A percentile compares a stretch with the other conserved stretches of the same genome.
phyloP scores from a whole-genome alignment of 2,113 vertebrate genomes.

The Neodontobutis hainanensis region DNA sequence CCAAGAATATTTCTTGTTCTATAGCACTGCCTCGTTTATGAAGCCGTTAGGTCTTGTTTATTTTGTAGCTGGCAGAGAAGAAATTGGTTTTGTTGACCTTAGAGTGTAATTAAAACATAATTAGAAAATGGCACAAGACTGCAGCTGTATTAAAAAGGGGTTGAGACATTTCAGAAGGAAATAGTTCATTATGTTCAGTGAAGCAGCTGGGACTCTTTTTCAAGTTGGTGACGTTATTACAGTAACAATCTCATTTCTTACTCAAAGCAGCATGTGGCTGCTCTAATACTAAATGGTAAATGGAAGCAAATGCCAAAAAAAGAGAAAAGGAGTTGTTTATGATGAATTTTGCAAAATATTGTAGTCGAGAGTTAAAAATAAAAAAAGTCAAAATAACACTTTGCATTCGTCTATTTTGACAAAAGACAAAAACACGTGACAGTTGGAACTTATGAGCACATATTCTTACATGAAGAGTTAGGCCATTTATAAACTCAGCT shows the following conservation, averaged over 20 bases:
- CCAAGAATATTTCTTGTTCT: background rate
- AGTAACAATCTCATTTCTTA: background rate
- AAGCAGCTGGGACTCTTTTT: background rate
- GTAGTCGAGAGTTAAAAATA: too few species aligned
- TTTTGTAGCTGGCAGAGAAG: slow-evolving; percentile 3
- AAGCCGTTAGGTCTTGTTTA: slow-evolving; percentile 2
- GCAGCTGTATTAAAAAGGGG: background rate
- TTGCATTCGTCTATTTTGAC: too few species aligned
- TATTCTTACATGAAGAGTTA: too few species aligned
- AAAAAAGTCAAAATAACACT: too few species aligned
- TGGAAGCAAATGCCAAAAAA: background rate
- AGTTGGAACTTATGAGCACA: too few species aligned
- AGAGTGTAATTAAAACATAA: slow-evolving; percentile 11
- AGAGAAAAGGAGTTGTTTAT: background rate
- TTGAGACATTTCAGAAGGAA: background rate
- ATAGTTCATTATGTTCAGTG: slow-evolving; percentile 7
- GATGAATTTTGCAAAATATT: too few species aligned
- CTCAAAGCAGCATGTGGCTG: background rate
- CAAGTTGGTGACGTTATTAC: background rate
- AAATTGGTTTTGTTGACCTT: slow-evolving; percentile 11
- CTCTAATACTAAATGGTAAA: background rate
- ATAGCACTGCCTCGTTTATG: background rate
- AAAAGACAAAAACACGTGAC: too few species aligned
- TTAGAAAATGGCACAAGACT: background rate
- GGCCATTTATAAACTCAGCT: too few species aligned